Base-by-base conservation (phyloP, 2,113 vertebrate genomes). In the Pygoscelis antarcticus region DNA sequence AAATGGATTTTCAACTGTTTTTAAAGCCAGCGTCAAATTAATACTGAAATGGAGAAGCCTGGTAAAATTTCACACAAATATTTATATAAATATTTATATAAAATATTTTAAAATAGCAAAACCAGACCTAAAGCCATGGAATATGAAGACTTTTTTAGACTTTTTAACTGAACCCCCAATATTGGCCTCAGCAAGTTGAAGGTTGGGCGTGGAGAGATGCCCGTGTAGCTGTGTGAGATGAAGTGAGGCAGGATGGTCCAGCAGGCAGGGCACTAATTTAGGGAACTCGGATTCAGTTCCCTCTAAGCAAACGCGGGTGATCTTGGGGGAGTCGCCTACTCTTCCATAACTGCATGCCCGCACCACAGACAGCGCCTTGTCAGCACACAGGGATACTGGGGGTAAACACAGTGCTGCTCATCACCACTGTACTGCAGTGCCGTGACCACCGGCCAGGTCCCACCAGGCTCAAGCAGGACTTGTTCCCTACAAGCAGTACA, bases 381-480 rank as follows among this genome's bases (percentile, higher is more conserved):
- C 46, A 71, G 52, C 47, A 49, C 27, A 23, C 16, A 12, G 49
- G 65, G 71, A 27, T 16, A 2, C 40, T 7, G 47, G 22, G 65
- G 30, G 7, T 12, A 76, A 57, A 47, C 32, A 27, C 12, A 44
- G 57, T 6, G 4, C 42, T 38, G 87, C 44, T 60, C 38, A 26
- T 3, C 7, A 8, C n/a, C 62, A n/a, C 76, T 5, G 2, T 1
- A 7, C 16, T 3, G 5, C 64, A 23, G 62, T 3, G 62, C 75
- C 0, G 0, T 0, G 23, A 47, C 4, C 84, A 16, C 7, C 2
- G 0, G 3, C 25, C 29, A 64, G 32, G 26, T 32, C 23, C 40
- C 71, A 49, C 26, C 54, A 34, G 55, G 54, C 44, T 55, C 25
- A 5, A n/a, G 52, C 30, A 46, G 64, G 25, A 23, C 9, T 34